Base-by-base conservation (phyloP, 2,113 vertebrate species). In the Ceyx melanurus region DNA sequence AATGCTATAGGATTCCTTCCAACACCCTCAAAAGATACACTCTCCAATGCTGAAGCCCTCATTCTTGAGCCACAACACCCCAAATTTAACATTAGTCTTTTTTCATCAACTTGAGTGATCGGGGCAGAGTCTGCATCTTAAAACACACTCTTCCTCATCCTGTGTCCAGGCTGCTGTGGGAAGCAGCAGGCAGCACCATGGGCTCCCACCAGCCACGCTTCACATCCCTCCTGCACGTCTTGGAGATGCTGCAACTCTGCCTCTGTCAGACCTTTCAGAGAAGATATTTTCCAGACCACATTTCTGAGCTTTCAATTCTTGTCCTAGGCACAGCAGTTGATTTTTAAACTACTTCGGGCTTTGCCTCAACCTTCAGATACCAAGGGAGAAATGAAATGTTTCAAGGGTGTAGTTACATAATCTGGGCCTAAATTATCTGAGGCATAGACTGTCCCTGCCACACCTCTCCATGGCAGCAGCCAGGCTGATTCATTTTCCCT, bases 261-360 rank as follows among this genome's bases (percentile, higher is more conserved):
- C 57, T 51, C 50, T n/a, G 10, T 23, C 43, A 20, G 3, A 40
- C n/a, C 45, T 73, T 68, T 54, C 43, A 51, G 4, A 81, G 21
- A 77, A 8, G 2, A 0, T 5, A 10, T 33, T 80, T 74, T 54
- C 60, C 78, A 37, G 28, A 57, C 0, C 1, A 17, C 9, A 15
- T 46, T 88, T 80, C 82, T 45, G 33, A n/a, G 23, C 31, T 92
- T 71, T 65, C 82, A 84, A 2, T 33, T 53, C 77, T 20, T 37
- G 56, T 42, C 19, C 51, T 62, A 11, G 2, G 20, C 56, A 57
- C 46, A 78, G 70, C 20, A 57, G 37, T n/a, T 46, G 35, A 58
- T 31, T 64, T 74, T 71, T 56, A 90, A 88, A n/a, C 23, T 75
- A 65, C 26, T 90, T 88, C 48, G 75, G 14, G 31, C 83, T 88